Evolutionary conservation across 2,113 vertebrate species (phyloP).

Genomic region (Zosterops japonicus): DNA sequence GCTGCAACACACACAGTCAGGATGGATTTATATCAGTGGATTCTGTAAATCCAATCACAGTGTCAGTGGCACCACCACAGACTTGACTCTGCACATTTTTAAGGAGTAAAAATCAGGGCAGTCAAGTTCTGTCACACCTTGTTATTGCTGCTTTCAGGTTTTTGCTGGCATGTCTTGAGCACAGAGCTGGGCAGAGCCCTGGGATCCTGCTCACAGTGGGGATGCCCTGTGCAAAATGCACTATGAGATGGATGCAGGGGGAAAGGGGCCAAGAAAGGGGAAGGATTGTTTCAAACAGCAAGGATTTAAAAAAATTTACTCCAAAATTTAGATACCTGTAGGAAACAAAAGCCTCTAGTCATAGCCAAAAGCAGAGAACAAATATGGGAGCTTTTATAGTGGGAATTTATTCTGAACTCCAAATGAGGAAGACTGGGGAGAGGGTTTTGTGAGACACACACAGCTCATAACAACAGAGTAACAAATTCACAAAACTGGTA

Average conservation of each 20-base stretch:
- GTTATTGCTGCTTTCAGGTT: constrained; percentile 43
- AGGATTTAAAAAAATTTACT: background rate
- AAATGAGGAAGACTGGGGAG: background rate
- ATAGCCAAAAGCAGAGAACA: background rate
- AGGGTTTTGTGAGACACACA: background rate
- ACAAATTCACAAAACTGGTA: background rate
- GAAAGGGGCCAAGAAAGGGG: background rate
- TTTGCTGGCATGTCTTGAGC: background rate
- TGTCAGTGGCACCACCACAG: constrained; percentile 26
- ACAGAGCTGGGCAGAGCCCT: background rate
- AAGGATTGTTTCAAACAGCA: background rate
- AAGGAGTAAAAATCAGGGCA: constrained; percentile 59
- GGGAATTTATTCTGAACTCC: background rate
- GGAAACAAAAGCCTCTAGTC: background rate
- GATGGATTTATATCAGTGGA: constrained; percentile 19
- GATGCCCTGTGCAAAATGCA: background rate
- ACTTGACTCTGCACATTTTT: constrained; percentile 60
- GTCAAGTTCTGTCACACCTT: constrained; percentile 57
- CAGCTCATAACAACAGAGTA: background rate
- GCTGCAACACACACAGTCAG: constrained; percentile 1
- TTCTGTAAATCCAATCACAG: constrained; percentile 28
- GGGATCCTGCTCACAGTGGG: background rate
- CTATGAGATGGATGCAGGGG: background rate
- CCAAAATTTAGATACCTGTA: background rate
- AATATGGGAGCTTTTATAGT: background rate